phyloP scores from a whole-genome alignment of 2,113 vertebrate species.

The Myotis lucifugus region DNA sequence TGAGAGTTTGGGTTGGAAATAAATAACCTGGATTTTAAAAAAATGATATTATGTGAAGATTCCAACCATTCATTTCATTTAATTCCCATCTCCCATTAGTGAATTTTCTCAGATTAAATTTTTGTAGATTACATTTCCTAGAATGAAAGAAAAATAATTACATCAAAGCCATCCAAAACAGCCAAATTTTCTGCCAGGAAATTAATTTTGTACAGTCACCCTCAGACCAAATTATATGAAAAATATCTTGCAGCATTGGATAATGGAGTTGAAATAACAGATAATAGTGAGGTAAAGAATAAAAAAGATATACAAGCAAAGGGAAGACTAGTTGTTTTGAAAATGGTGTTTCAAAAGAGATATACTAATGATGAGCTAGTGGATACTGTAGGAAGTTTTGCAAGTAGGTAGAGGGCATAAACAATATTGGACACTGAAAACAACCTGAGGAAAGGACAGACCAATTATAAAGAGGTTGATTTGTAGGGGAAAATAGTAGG shows the following conservation, averaged over 20 bases:
- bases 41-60: neutral
- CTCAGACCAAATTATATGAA: neutral
- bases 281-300: constrained; percentile 2
- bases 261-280: neutral
- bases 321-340: neutral
- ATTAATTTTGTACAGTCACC: neutral
- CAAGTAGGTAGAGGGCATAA: neutral
- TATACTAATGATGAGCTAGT: neutral
- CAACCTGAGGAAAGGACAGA: neutral
- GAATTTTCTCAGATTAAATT: neutral
- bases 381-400: neutral
- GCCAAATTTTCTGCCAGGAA: neutral
- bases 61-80: neutral
- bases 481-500: neutral
- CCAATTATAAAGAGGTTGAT: neutral
- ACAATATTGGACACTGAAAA: neutral
- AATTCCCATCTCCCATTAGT: neutral
- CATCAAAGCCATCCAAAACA: neutral
- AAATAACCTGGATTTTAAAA: neutral
- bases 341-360: neutral
- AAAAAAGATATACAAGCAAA: neutral
- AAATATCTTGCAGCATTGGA: neutral
- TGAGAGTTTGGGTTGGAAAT: neutral
- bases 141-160: constrained; percentile 12
- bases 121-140: constrained; percentile 1